Conservation (phyloP, 2,113 vertebrate genomes). For the Bettongia penicillata region DNA sequence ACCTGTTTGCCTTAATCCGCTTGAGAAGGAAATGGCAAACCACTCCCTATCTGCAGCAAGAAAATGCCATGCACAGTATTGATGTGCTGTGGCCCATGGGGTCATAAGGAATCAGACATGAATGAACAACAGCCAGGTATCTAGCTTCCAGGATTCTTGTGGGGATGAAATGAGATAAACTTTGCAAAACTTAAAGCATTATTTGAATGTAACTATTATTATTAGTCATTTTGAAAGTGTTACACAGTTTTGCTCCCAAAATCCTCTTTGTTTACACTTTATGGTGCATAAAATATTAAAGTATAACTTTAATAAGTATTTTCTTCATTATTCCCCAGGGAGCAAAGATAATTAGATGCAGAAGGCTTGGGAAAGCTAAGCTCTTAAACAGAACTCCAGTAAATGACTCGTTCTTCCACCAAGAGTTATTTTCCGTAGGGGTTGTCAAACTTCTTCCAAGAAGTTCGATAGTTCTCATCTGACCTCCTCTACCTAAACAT, state of each 20-base stretch:
- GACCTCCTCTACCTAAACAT: not conserved
- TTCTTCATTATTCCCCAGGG: not conserved
- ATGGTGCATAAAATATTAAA: not conserved
- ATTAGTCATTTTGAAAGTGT: slow-evolving; percentile 27
- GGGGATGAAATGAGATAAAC: not conserved
- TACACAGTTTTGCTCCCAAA: not conserved
- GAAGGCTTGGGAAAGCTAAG: not conserved
- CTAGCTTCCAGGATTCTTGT: not conserved
- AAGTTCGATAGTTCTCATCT: not conserved
- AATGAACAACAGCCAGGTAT: not conserved
- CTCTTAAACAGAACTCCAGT: not conserved
- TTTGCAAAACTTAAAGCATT: not conserved
- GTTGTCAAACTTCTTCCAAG: not conserved
- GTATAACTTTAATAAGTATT: not conserved
- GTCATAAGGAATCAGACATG: not conserved
- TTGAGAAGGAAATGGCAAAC: too few relatives aligned
- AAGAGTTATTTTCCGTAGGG: not conserved
- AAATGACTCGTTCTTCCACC: not conserved
- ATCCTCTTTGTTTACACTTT: not conserved
- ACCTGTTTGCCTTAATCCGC: not conserved
- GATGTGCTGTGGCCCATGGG: not conserved
- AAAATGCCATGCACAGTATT: not conserved
- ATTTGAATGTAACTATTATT: not conserved
- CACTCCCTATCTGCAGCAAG: not conserved
- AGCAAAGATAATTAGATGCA: not conserved